A percentile compares a stretch with the other conserved stretches of the same genome.
Conservation (phyloP, 2,113 vertebrate species). For the Mohoua ochrocephala region DNA sequence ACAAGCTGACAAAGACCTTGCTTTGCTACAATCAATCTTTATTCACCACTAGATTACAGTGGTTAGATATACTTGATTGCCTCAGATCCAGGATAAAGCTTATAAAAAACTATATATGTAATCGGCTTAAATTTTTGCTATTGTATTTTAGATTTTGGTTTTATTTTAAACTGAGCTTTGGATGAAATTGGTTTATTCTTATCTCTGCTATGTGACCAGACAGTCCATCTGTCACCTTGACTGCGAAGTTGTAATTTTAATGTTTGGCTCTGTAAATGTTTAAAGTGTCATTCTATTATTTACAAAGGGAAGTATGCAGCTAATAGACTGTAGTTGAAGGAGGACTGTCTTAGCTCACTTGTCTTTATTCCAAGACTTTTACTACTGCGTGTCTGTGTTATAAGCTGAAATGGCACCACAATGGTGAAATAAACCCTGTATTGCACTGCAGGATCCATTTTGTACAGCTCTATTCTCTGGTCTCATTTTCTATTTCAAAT, state of each 20-base stretch:
- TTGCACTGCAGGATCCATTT: neutral
- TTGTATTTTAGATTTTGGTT: neutral
- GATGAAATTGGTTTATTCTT: neutral
- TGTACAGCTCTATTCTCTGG: neutral
- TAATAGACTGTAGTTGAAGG: neutral
- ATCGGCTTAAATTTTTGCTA: neutral
- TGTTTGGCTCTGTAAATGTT: neutral
- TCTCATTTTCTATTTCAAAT: neutral
- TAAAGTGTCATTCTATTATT: neutral
- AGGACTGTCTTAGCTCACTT: neutral
- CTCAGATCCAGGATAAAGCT: slow-evolving; percentile 52
- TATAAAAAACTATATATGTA: slow-evolving; percentile 40
- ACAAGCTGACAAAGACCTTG: slow-evolving; percentile 69
- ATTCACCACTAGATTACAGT: slow-evolving; percentile 69
- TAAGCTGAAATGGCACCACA: neutral
- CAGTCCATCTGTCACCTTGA: neutral
- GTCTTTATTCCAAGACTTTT: neutral
- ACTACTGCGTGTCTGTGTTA: neutral
- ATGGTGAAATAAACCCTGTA: neutral
- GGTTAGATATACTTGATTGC: slow-evolving; percentile 65
- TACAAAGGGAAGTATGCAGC: neutral
- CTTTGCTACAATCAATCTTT: slow-evolving; percentile 73
- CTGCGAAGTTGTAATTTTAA: neutral
- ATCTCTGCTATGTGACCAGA: neutral
- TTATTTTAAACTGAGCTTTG: neutral